Base-by-base conservation (phyloP, 2,888 invertebrate genomes). In the Mesorhabditis sp. region DNA sequence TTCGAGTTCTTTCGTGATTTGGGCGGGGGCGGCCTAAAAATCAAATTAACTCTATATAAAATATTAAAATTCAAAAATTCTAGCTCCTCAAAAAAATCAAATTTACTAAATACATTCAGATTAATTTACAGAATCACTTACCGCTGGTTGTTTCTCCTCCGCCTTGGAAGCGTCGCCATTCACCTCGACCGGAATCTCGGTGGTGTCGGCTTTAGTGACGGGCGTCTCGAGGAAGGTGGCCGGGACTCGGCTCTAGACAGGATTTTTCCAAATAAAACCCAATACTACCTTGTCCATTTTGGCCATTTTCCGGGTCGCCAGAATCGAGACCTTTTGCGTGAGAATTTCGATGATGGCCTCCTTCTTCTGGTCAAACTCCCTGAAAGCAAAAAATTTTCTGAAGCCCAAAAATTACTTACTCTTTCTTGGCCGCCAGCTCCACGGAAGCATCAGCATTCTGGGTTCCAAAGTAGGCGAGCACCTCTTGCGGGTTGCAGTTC, bases 311-410 rank as follows among this genome's bases (percentile, higher is more conserved):
- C 28, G 28, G 7, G 62, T 43, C 4, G 77, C 62, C 4, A 50
- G n/a, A 50, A 13, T 10, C 10, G 71, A 70, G 41, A 72, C 73
- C 13, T 69, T 61, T n/a, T 70, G 70, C 6, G 67, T 28, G 13
- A 84, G 70, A 5, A 80, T 81, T 43, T 80, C 71, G 43, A 81
- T 87, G 67, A 94, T 88, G 73, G 90, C 90, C 66, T 88, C 90
- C 84, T 92, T 93, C 85, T 92, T 92, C 83, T 92, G 92, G 76
- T 95, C 95, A 90, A 93, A 72, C 94, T 71, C 90, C 90, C 87
- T 94, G 95, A 81, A 92, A 90, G 4, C 95, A 95, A 75, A 69
- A 70, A 3, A 68, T 44, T 43, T 63, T 63, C 41, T 63, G 3
- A 15, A 28, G 2, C 10, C 10, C 15, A 7, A n/a, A 42, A 10